Base-by-base conservation (phyloP, 2,113 vertebrate genomes). In the Ramphastos sulfuratus region DNA sequence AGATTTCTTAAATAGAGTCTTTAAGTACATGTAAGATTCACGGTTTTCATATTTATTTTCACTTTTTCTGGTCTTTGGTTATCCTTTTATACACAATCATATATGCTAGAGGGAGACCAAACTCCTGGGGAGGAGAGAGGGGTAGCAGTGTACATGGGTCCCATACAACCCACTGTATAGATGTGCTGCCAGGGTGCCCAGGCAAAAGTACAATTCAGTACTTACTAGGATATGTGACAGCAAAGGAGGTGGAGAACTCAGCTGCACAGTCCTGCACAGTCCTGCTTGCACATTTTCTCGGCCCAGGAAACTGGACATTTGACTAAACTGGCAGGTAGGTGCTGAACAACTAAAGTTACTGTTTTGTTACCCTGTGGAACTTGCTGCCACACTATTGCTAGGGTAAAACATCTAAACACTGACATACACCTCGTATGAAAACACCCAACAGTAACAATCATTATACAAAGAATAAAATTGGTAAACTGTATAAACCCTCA, bases 191-290 rank as follows among this genome's bases (percentile, higher is more conserved):
- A 10, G 52, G 20, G 35, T 7, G 33, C 54, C 33, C 33, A 14
- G 70, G 54, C n/a, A 55, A 19, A 1, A 15, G 30, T 2, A 30
- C 7, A 2, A 21, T 3, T 44, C 30, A 4, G n/a, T 1, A 18
- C 37, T 8, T 8, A 58, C 7, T 5, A 37, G 54, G 25, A 28
- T n/a, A 60, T 2, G 7, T 0, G 14, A 13, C 19, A 59, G 42
- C 37, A 17, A 15, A 50, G 61, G n/a, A 39, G 33, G 8, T 2
- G 11, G 31, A 50, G n/a, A 50, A 16, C 10, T 67, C 60, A 58
- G 39, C 1, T 21, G 24, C 37, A 7, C 4, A 7, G 30, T 63
- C 30, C 1, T 21, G 24, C 37, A 7, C 4, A 7, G 30, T 63
- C 30, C 44, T 56, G 20, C 23, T 84, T 10, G n/a, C 25, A 15